Evolutionary conservation across 2,888 invertebrate genomes (phyloP), one percentile per base, ranked within the genome.

Genomic region (Protophormia terraenovae): DNA sequence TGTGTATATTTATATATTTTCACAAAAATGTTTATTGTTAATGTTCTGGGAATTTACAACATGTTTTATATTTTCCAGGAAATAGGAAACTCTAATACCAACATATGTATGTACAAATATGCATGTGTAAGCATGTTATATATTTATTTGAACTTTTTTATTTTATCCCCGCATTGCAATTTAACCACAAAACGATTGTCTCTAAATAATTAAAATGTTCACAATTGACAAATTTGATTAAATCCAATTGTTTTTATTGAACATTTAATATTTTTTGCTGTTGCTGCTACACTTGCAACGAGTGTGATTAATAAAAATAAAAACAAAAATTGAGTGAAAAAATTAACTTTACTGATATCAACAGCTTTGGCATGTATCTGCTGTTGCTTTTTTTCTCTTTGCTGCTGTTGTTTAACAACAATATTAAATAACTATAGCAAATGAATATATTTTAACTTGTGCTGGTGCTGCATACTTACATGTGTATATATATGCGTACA

Each of bases 191-290:
- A n/a, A 89, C 89, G 89, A 89, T 89, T 90, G 90, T 89, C 90
- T 90, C 90, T 89, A 89, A 89, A 90, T 89, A 90, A 90, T 90
- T 90, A 89, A 90, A 89, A 89, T 88, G 88, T 89, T 89, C 87
- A 75, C 81, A 89, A 90, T 90, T 90, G 90, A 89, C 90, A 90
- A 90, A 89, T 89, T 90, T 89, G 89, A 89, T 89, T 89, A 89
- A 90, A 90, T 89, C 87, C 88, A 89, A 90, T 90, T 90, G 84
- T 81, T 85, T 75, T 82, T 85, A 82, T 73, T 77, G 73, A 81
- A 77, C 73, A 69, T 76, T 66, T 67, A 60, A 32, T 47, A 16
- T 45, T 64, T 62, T 47, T 53, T 38, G 32, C 27, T 66, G 55
- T 14, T 24, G 60, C 4, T 45, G 45, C 8, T 75, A 64, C 53